phyloP scores from a whole-genome alignment of 1,140 invertebrate genomes.

The Brachystomella parvula region DNA sequence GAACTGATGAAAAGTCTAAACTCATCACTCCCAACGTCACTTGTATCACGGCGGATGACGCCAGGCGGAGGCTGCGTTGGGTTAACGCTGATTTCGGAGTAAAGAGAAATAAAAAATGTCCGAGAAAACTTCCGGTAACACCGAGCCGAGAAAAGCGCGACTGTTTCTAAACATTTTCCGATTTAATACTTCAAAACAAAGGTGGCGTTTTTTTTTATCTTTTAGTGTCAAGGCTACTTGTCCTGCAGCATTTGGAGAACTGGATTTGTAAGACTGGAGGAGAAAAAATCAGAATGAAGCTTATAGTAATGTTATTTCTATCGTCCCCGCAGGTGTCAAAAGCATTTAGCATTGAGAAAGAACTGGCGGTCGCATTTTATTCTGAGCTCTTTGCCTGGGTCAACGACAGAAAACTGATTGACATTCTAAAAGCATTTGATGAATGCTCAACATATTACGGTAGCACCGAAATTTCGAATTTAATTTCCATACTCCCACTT shows the following conservation, averaged over 20 bases:
- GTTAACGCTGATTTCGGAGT: neutral
- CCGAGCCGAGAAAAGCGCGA: too few species aligned
- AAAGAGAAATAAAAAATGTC: neutral
- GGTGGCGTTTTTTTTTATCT: neutral
- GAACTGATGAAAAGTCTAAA: neutral
- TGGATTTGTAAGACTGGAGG: neutral
- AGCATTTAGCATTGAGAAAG: neutral
- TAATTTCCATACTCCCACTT: too few species aligned
- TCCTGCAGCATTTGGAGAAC: neutral
- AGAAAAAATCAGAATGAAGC: neutral
- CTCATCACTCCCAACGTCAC: neutral
- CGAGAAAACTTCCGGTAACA: neutral
- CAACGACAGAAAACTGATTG: neutral
- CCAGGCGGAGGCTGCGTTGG: neutral
- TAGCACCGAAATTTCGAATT: neutral
- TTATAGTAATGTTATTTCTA: neutral
- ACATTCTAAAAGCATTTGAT: neutral
- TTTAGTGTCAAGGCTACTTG: neutral
- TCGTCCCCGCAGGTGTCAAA: neutral
- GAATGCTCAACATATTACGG: neutral
- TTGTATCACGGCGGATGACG: neutral
- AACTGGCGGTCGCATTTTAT: neutral
- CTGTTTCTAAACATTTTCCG: neutral
- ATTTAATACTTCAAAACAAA: neutral
- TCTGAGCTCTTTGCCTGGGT: neutral